Evolutionary conservation across 2,888 invertebrate genomes (phyloP).

Genomic region (Thecocarcelia acutangulata): DNA sequence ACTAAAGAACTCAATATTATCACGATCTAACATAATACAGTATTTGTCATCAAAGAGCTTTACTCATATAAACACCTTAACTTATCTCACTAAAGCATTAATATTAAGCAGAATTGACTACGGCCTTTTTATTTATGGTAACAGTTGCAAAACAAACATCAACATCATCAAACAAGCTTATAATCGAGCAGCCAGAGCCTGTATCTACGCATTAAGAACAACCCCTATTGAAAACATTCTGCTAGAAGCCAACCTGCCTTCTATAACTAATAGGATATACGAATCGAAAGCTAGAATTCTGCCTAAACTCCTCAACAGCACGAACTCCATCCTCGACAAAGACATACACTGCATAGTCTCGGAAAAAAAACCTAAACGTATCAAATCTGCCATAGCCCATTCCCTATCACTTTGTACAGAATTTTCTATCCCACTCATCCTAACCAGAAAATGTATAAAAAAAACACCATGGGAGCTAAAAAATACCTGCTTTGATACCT

Average conservation of each 20-base stretch:
- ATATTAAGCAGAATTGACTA: conserved; percentile 17
- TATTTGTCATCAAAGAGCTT: conserved; percentile 13
- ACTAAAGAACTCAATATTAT: conserved; percentile 7
- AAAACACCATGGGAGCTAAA: conserved; percentile 8
- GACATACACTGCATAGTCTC: no score
- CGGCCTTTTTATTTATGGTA: conserved; percentile 8
- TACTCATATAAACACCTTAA: conserved; percentile 5
- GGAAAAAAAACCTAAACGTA: background rate
- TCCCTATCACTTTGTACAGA: conserved; percentile 28
- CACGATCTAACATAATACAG: background rate
- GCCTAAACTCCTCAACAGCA: background rate
- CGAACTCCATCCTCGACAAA: background rate
- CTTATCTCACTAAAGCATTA: conserved; percentile 8
- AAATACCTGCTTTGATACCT: background rate
- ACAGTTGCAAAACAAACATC: conserved; percentile 17
- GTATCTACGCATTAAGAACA: conserved; percentile 11
- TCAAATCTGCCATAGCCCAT: no score
- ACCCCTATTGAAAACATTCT: conserved; percentile 6
- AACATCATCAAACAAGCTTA: conserved; percentile 10
- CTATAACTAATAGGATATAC: background rate
- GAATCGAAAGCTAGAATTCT: background rate
- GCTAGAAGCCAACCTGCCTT: conserved; percentile 6
- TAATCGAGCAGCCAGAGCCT: conserved; percentile 16
- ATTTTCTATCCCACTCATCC: background rate
- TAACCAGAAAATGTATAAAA: background rate